These are phyloP conservation scores for Herminia tarsipennalis DNA, from an alignment of 2,888 invertebrate species.

Conservation along the genomic window DNA sequence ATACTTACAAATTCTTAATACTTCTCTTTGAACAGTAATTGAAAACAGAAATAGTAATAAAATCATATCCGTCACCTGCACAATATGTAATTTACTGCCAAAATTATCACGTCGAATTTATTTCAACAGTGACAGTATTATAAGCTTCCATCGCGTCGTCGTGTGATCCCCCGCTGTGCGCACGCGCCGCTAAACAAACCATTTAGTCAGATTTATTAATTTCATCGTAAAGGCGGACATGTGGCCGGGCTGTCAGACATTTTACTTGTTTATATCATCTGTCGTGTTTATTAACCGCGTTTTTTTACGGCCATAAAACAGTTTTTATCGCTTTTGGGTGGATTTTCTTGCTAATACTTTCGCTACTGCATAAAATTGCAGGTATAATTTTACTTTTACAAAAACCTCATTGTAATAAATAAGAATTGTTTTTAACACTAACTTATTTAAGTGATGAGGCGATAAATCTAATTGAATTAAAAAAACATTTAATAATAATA, in stretches of 20 bases:
- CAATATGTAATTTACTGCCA: slow-evolving; percentile 4
- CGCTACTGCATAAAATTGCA: too few relatives aligned
- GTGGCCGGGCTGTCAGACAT: slow-evolving; percentile 64
- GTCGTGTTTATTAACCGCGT: slow-evolving; percentile 51
- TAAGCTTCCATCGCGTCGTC: slow-evolving; percentile 23
- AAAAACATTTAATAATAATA: slow-evolving; percentile 27
- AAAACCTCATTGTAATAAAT: too few relatives aligned
- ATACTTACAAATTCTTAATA: too few relatives aligned
- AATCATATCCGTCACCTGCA: slow-evolving; percentile 10
- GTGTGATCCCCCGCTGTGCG: slow-evolving; percentile 62
- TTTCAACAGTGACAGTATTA: slow-evolving; percentile 30
- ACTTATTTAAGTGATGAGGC: too few relatives aligned
- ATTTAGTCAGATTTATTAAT: slow-evolving; percentile 73
- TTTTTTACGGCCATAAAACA: slow-evolving; percentile 23
- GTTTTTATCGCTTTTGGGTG: not conserved
- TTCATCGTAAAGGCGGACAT: slow-evolving; percentile 55
- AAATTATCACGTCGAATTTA: slow-evolving; percentile 13
- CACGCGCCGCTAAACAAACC: slow-evolving; percentile 71
- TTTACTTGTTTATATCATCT: slow-evolving; percentile 75
- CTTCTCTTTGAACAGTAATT: not conserved
- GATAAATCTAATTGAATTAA: too few relatives aligned
- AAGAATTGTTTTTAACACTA: too few relatives aligned
- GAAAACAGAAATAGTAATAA: slow-evolving; percentile 2
- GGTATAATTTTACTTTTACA: too few relatives aligned
- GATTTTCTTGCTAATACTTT: not conserved